Base-by-base conservation (phyloP, 2,888 invertebrate genomes). In the Calliopum simillimum region DNA sequence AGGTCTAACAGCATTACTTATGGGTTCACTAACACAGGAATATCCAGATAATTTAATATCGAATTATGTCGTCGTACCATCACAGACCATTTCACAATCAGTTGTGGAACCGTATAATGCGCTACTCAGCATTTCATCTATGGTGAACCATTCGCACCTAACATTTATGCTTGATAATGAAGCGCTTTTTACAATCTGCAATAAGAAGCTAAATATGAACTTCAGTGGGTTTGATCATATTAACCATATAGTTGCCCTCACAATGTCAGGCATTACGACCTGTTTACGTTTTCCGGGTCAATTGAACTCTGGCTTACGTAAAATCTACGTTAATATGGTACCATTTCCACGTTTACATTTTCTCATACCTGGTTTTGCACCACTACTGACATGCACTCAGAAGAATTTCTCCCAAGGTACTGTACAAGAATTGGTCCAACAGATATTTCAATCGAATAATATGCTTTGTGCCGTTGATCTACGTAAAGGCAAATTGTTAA, bases 281-380 rank as follows among this genome's bases (percentile, higher is more conserved):
- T 91, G 92, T 69, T 88, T 96, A 1, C 89, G 95, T 11, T 96
- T 96, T 89, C 96, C 96, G 0, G 96, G 96, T n/a, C 96, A 96
- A 80, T 86, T 96, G 79, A 96, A 95, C 84, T 94, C 96, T 0
- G 95, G 95, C 78, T 86, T 96, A 1, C 88, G 95, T 21, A 93
- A 96, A 85, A 87, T 94, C n/a, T 93, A 93, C 0, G 93, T 95
- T 33, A 96, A 96, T 85, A 95, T 96, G 95, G 94, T 96, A 1
- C 96, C 96, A 0, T 96, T 95, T 88, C 96, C 96, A 0, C 88
- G 94, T 19, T 88, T 95, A 0, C 95, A 95, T 81, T 95, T 95
- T 88, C 94, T 95, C 81, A 94, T 95, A 89, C 93, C 95, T 4
- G 89, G 89, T 16, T 91, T 94, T 81, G 94, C 94, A 0, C 94